Percentiles rank a stretch among this genome's conserved stretches.
Evolutionary conservation across 1,140 invertebrate genomes (phyloP).

Genomic region (Habropoda laboriosa): DNA sequence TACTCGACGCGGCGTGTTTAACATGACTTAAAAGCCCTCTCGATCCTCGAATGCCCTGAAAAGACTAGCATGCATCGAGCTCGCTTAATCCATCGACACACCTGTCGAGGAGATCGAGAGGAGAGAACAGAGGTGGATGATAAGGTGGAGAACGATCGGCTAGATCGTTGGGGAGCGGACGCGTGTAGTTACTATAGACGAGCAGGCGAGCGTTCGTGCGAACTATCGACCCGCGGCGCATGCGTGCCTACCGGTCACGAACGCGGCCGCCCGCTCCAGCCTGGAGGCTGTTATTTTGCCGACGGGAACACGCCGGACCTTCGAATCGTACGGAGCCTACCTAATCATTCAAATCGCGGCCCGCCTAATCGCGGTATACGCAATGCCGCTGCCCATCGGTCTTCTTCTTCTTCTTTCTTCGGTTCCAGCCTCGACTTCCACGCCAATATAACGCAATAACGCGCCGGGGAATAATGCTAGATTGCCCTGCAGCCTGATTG

Average conservation of each 20-base stretch:
- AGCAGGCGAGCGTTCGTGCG: constrained; percentile 35
- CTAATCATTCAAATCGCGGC: constrained; percentile 76
- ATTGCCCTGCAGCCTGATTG: constrained; percentile 53
- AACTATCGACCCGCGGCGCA: constrained; percentile 60
- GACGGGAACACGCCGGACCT: constrained; percentile 59
- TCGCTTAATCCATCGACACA: constrained; percentile 59
- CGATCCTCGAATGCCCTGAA: constrained; percentile 17
- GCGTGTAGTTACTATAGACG: constrained; percentile 53
- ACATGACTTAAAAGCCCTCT: constrained; percentile 46
- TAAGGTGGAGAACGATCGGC: constrained; percentile 46
- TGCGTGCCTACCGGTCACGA: constrained; percentile 66
- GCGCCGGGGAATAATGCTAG: constrained; percentile 49
- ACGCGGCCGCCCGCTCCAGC: constrained; percentile 24
- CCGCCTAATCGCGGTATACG: constrained; percentile 59
- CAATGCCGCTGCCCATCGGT: constrained; percentile 17
- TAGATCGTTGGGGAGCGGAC: constrained; percentile 51
- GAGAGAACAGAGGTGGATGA: constrained; percentile 5
- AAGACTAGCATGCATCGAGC: constrained; percentile 28
- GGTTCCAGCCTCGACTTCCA: constrained; percentile 23
- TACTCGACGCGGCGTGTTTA: constrained; percentile 40
- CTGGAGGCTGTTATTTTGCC: constrained; percentile 73
- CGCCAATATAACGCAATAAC: constrained; percentile 47
- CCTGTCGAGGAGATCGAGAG: constrained; percentile 51
- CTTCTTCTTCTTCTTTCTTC: constrained; percentile 18
- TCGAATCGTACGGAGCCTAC: constrained; percentile 69